These are phyloP conservation scores for Marmota flaviventris DNA, from an alignment of 2,113 vertebrate genomes.

Conservation along the genomic window DNA sequence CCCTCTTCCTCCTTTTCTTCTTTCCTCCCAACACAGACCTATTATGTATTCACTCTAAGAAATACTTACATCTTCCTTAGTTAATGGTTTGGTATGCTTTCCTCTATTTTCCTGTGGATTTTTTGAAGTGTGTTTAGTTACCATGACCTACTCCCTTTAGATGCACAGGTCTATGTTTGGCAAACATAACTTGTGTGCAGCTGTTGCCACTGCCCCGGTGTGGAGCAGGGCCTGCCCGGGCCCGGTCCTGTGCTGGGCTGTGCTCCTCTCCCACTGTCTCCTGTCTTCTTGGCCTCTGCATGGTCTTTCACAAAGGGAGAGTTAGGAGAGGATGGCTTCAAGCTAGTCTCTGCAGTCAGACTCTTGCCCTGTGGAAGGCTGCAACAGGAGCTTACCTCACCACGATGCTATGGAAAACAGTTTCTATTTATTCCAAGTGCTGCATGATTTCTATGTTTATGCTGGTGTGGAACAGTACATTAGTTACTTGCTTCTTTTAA, in stretches of 20 bases:
- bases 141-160: background rate
- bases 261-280: background rate
- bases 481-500: background rate
- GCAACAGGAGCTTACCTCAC: background rate
- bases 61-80: background rate
- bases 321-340: background rate
- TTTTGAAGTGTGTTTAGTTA: background rate
- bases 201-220: background rate
- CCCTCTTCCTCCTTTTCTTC: too few relatives aligned
- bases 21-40: too few relatives aligned
- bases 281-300: background rate
- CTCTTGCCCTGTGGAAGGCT: background rate
- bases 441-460: conserved; percentile 43
- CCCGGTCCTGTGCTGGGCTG: too few relatives aligned
- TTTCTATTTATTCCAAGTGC: conserved; percentile 52
- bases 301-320: background rate
- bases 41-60: background rate
- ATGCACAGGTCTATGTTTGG: background rate
- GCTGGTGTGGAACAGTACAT: background rate
- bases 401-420: conserved; percentile 28
- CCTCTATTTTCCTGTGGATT: background rate
- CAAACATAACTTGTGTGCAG: background rate
- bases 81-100: background rate
- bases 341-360: conserved; percentile 1
- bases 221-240: background rate